Base-by-base conservation (phyloP, 2,797 vertebrate species). In the Carduelis carduelis region DNA sequence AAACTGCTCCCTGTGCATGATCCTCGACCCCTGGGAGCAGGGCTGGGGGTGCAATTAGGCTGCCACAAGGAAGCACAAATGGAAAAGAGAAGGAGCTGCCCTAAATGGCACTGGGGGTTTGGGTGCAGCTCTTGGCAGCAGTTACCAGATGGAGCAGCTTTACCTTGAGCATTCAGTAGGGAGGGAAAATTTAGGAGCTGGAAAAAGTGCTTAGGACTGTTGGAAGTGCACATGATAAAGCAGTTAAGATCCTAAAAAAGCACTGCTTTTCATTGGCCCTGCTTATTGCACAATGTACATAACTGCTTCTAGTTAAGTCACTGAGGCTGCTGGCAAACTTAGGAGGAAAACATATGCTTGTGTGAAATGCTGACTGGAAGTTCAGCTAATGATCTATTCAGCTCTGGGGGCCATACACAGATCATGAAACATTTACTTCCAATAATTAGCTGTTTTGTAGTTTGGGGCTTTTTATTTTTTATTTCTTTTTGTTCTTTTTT, bases 311-410 rank as follows among this genome's bases (percentile, higher is more conserved):
- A 55, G 56, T 50, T 17, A 46, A 95, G 77, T 46, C 85, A 30
- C 76, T 4, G 50, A 81, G 76, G n/a, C 69, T 94, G 76, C 72
- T 4, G 18, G 79, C 89, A 91, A 81, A 90, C 72, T 71, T 81
- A 35, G 15, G 50, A 86, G 80, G 57, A 81, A 93, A 96, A 55
- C 69, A 85, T 74, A 47, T 34, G 70, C 50, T 91, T 60, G 21
- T 83, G 72, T 63, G 80, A 78, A 94, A 89, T 95, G 93, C 93
- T 93, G 95, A 95, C 81, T 59, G 66, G 61, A 86, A 52, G 44
- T 84, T 93, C 87, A 85, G 64, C 64, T 97, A 92, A 96, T 12
- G 66, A 94, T 93, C 86, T 90, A 83, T 97, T 96, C 92, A 94
- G 68, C 78, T 85, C 78, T 39, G 81, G 70, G 68, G 93, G 75